Percentiles rank a stretch among this genome's conserved stretches.
Conservation (phyloP, 2,888 invertebrate genomes). For the Melinaea marsaeus region DNA sequence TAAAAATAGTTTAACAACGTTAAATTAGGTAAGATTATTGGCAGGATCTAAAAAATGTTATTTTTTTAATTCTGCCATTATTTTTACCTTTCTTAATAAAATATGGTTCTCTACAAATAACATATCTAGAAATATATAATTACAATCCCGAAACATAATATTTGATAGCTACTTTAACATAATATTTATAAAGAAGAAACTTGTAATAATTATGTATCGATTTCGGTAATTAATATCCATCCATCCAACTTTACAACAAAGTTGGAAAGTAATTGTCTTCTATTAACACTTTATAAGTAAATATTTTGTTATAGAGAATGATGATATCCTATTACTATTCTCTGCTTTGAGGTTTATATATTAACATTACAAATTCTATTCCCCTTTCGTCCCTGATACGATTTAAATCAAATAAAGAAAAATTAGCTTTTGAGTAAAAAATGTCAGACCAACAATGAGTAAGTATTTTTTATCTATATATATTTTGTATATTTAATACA, state of each 20-base stretch:
- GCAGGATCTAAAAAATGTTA: no score
- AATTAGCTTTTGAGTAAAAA: neutral
- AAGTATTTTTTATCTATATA: neutral
- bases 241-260: neutral
- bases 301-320: neutral
- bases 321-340: neutral
- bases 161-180: neutral
- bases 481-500: neutral
- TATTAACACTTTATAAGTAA: neutral
- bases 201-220: neutral
- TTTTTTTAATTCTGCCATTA: no score
- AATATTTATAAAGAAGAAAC: neutral
- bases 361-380: neutral
- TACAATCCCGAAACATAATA: neutral
- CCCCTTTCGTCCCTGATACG: neutral
- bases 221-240: conserved; percentile 2
- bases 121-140: no score
- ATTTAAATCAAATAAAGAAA: neutral
- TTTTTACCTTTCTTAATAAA: no score
- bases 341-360: neutral
- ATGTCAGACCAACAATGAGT: neutral
- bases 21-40: no score
- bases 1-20: no score
- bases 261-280: conserved; percentile 3
- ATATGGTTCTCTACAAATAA: no score